These are phyloP conservation scores for Rhabdomys pumilio DNA, from an alignment of 2,797 vertebrate genomes.

Conservation along the genomic window DNA sequence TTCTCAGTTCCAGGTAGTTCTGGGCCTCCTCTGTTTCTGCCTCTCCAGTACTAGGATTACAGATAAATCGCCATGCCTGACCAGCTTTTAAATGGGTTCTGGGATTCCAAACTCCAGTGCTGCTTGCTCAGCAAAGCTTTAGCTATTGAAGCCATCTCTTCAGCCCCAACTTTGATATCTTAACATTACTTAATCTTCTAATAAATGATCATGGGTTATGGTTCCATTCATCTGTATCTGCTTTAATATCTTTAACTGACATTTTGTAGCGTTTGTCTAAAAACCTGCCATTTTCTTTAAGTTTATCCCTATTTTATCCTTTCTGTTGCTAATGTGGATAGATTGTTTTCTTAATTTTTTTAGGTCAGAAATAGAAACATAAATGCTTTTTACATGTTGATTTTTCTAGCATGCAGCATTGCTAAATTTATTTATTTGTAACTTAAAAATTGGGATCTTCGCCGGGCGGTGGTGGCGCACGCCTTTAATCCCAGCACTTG, in stretches of 20 bases:
- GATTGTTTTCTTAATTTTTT: slow-evolving; percentile 24
- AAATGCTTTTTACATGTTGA: background rate
- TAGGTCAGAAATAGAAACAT: background rate
- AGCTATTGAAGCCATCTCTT: background rate
- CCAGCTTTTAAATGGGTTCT: background rate
- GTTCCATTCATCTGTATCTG: slow-evolving; percentile 23
- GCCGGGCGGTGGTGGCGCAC: too few relatives aligned
- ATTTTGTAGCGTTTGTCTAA: slow-evolving; percentile 27
- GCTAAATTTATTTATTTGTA: slow-evolving; percentile 52
- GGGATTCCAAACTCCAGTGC: background rate
- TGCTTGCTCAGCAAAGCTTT: background rate
- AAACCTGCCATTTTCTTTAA: slow-evolving; percentile 24
- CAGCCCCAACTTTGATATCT: background rate
- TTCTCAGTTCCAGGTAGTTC: background rate
- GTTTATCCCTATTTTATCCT: background rate
- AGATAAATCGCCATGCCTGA: background rate
- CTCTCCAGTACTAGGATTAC: background rate
- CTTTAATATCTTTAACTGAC: slow-evolving; percentile 50
- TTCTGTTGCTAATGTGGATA: slow-evolving; percentile 40
- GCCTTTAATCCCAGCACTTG: too few relatives aligned
- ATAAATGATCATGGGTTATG: background rate
- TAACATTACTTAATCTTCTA: slow-evolving; percentile 4
- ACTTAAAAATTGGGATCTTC: background rate
- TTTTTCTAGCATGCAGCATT: slow-evolving; percentile 40
- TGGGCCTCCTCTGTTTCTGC: background rate